Conservation (phyloP, 2,888 invertebrate species). For the Pandemis heparana region DNA sequence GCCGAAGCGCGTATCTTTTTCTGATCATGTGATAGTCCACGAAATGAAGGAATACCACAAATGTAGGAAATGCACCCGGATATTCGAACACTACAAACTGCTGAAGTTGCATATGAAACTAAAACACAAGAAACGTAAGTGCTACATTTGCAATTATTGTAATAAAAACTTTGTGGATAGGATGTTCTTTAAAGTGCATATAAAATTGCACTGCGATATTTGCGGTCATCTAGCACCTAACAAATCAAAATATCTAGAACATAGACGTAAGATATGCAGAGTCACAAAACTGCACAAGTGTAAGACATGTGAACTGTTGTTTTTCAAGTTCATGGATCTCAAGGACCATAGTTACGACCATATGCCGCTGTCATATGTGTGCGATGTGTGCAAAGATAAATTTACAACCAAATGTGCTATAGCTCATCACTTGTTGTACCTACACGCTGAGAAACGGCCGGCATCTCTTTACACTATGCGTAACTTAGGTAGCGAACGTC, state of each 20-base stretch:
- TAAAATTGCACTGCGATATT: constrained; percentile 73
- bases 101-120: constrained; percentile 67
- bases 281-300: constrained; percentile 64
- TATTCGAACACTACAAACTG: constrained; percentile 65
- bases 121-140: constrained; percentile 73
- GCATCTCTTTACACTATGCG: constrained; percentile 58
- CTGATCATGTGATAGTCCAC: constrained; percentile 73
- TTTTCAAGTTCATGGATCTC: constrained; percentile 69
- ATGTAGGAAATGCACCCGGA: constrained; percentile 73
- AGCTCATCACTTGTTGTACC: constrained; percentile 67
- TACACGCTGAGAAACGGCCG: constrained; percentile 64
- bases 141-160: constrained; percentile 78
- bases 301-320: constrained; percentile 60
- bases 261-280: constrained; percentile 63
- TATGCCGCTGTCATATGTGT: constrained; percentile 56
- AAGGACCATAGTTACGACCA: constrained; percentile 77
- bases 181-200: constrained; percentile 76
- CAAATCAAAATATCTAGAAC: constrained; percentile 59
- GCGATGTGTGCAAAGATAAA: constrained; percentile 75
- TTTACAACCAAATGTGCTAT: constrained; percentile 66
- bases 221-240: constrained; percentile 62
- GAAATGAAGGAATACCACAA: constrained; percentile 72
- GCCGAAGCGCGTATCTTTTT: constrained; percentile 73
- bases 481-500: constrained; percentile 58
- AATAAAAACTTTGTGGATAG: constrained; percentile 70